Evolutionary conservation across 2,888 invertebrate genomes (phyloP).

Genomic region (Orchesellides sinensis): DNA sequence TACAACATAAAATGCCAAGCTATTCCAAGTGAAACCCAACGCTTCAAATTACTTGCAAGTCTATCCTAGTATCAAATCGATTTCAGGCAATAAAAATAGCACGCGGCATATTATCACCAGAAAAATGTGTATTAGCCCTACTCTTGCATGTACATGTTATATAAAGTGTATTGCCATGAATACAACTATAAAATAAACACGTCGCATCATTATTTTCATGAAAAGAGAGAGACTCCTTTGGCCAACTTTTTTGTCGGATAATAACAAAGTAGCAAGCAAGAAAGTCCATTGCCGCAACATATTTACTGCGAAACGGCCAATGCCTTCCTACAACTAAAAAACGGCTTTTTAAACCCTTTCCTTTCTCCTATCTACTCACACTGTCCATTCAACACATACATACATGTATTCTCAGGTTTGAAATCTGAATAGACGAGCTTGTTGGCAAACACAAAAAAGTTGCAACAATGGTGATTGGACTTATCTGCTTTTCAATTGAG

Average conservation of each 20-base stretch:
- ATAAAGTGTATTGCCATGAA: too few relatives aligned
- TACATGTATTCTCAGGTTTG: slow-evolving; percentile 15
- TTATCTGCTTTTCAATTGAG: slow-evolving; percentile 5
- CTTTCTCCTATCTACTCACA: slow-evolving; percentile 10
- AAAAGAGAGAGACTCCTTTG: not conserved
- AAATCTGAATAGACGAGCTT: slow-evolving; percentile 32
- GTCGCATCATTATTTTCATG: not conserved
- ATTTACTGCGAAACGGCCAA: not conserved
- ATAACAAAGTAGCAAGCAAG: slow-evolving; percentile 9
- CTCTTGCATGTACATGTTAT: not conserved
- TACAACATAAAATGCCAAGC: not conserved
- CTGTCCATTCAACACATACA: slow-evolving; percentile 57
- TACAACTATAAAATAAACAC: not conserved
- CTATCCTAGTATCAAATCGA: too few relatives aligned
- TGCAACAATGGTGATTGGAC: not conserved
- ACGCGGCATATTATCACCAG: too few relatives aligned
- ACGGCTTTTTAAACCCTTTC: slow-evolving; percentile 56
- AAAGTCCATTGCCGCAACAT: slow-evolving; percentile 6
- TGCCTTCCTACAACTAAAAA: slow-evolving; percentile 28
- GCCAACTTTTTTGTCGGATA: too few relatives aligned
- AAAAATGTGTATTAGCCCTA: too few relatives aligned
- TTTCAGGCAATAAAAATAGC: too few relatives aligned
- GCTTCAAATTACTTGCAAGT: too few relatives aligned
- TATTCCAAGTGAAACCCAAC: too few relatives aligned
- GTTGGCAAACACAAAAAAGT: not conserved